Conservation (phyloP, 2,888 invertebrate genomes). For the Amitus sp. region DNA sequence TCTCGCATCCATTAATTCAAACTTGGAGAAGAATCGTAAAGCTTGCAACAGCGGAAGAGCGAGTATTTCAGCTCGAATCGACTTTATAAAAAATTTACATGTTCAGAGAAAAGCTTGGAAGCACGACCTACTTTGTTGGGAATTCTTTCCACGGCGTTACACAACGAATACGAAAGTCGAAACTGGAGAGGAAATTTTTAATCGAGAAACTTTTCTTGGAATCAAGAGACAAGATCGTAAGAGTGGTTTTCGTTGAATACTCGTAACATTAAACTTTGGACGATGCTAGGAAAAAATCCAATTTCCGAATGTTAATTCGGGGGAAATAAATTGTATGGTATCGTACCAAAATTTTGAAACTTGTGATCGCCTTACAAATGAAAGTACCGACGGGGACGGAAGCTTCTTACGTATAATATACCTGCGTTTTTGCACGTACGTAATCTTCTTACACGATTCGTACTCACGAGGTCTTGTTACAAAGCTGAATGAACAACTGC, state of each 20-base stretch:
- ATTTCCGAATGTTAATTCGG: no score
- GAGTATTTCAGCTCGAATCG: constrained; percentile 27
- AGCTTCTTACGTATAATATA: constrained; percentile 20
- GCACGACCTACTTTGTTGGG: constrained; percentile 33
- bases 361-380: constrained; percentile 11
- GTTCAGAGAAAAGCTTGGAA: constrained; percentile 22
- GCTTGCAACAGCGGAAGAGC: constrained; percentile 32
- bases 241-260: no score
- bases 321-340: no score
- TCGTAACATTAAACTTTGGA: not conserved
- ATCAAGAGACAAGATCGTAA: constrained; percentile 32
- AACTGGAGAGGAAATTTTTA: constrained; percentile 55
- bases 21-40: no score
- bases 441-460: constrained; percentile 52
- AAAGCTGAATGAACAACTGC: constrained; percentile 20
- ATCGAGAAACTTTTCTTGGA: constrained; percentile 57
- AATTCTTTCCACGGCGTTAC: constrained; percentile 22
- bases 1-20: no score
- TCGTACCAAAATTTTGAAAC: no score
- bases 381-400: constrained; percentile 10
- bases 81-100: constrained; percentile 38
- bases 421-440: constrained; percentile 42
- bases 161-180: constrained; percentile 45
- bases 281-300: not conserved
- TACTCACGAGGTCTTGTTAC: constrained; percentile 28